Base-by-base conservation (phyloP, 2,797 vertebrate species). In the Helarctos malayanus region DNA sequence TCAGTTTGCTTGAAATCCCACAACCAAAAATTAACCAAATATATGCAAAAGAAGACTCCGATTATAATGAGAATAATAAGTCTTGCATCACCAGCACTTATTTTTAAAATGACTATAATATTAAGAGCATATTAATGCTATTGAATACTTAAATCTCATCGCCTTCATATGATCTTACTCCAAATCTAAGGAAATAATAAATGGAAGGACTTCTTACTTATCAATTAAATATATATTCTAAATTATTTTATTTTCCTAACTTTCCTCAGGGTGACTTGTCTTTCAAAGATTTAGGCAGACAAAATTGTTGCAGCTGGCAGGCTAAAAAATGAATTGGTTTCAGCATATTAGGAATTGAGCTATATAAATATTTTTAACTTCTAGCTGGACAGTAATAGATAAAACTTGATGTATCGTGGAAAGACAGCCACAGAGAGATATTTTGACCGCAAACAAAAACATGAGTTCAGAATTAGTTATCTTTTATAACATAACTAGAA, bases 321-420 rank as follows among this genome's bases (percentile, higher is more conserved):
- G 57, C 75, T 76, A 56, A 95, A 91, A 94, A 89, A 71, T 87
- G 35, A 94, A 95, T 68, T 81, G 82, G 47, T 89, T 96, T 92
- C 38, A 88, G 49, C 18, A 57, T 91, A 91, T 79, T 95, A 95
- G n/a, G 7, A 87, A 76, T 59, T 73, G 61, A 95, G 18, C 27
- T 91, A 63, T 73, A 71, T 94, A 96, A 91, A 79, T 86, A 94
- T 84, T 96, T 96, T 63, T 57, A 95, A 85, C 75, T 94, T 96
- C 73, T 81, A 95, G 61, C 23, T 96, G 63, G 69, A 61, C 80
- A 87, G 38, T 21, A 54, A 76, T 85, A 73, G n/a, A 92, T 68
- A 96, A 97, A 89, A 93, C 23, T n/a, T 57, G 19, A 54, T n/a
- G 32, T 73, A 89, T 41, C 86, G 97, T 35, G 14, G 16, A 16